A percentile compares a stretch with the other conserved stretches of the same genome.
phyloP scores from a whole-genome alignment of 2,797 vertebrate genomes.

The Holocentrus rufus region DNA sequence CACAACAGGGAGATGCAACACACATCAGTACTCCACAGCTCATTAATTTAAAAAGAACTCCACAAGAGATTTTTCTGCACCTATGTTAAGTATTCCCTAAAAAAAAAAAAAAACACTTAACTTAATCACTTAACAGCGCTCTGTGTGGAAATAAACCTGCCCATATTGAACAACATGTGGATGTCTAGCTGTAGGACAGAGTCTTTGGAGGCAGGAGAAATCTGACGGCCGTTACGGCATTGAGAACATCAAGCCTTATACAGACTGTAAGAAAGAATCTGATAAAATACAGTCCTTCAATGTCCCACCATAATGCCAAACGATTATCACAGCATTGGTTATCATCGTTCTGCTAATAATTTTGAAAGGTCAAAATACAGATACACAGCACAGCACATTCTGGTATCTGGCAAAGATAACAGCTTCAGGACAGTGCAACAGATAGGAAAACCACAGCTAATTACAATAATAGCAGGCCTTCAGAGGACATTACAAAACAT shows the following conservation, averaged over 20 bases:
- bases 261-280: slow-evolving; percentile 30
- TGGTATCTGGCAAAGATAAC: slow-evolving; percentile 15
- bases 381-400: slow-evolving; percentile 24
- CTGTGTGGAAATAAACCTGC: not conserved
- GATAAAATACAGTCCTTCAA: not conserved
- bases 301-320: slow-evolving; percentile 40
- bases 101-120: no score
- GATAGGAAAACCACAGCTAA: not conserved
- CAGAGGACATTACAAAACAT: slow-evolving; percentile 4
- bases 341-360: slow-evolving; percentile 14
- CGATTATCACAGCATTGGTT: slow-evolving; percentile 35
- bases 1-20: not conserved
- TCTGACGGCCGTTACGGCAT: not conserved
- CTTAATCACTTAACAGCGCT: not conserved
- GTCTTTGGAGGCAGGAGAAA: slow-evolving; percentile 42
- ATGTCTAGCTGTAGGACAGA: not conserved
- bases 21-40: slow-evolving; percentile 22
- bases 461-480: slow-evolving; percentile 9
- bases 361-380: slow-evolving; percentile 8
- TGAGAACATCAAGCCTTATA: not conserved
- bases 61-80: slow-evolving; percentile 4
- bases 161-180: not conserved
- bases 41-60: not conserved
- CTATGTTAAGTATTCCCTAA: slow-evolving; percentile 14
- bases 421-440: slow-evolving; percentile 15